Conservation (phyloP, 2,797 vertebrate genomes). For the Scomberomorus guttatus region DNA sequence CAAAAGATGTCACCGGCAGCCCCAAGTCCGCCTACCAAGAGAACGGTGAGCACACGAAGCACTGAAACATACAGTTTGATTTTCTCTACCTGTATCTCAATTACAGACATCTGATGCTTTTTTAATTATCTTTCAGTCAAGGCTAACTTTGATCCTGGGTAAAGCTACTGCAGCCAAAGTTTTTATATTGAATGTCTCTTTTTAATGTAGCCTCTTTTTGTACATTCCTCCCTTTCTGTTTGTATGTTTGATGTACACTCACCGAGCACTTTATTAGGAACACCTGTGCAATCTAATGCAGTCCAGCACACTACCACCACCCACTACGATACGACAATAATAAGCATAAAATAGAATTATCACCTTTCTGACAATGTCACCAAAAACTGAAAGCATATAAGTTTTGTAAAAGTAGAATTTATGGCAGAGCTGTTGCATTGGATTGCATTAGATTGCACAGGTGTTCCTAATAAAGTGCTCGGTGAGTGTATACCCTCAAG, state of each 20-base stretch:
- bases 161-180: not conserved
- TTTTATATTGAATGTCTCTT: not conserved
- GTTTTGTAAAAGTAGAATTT: not conserved
- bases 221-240: not conserved
- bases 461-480: not conserved
- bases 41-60: slow-evolving; percentile 87
- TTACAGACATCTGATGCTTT: not conserved
- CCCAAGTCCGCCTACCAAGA: slow-evolving; percentile 90
- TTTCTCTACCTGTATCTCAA: not conserved
- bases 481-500: not conserved
- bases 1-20: slow-evolving; percentile 95
- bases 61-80: not conserved
- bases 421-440: not conserved
- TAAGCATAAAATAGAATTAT: not conserved
- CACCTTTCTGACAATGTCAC: not conserved
- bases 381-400: not conserved
- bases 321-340: too few relatives aligned
- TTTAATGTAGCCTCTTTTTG: slow-evolving; percentile 1
- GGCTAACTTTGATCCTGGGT: not conserved
- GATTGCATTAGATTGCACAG: not conserved
- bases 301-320: not conserved
- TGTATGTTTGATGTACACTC: not conserved
- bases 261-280: too few relatives aligned
- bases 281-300: too few relatives aligned
- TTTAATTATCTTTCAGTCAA: not conserved